phyloP scores from a whole-genome alignment of 64 coral and sea anemone species.

The Exaiptasia diaphana region DNA sequence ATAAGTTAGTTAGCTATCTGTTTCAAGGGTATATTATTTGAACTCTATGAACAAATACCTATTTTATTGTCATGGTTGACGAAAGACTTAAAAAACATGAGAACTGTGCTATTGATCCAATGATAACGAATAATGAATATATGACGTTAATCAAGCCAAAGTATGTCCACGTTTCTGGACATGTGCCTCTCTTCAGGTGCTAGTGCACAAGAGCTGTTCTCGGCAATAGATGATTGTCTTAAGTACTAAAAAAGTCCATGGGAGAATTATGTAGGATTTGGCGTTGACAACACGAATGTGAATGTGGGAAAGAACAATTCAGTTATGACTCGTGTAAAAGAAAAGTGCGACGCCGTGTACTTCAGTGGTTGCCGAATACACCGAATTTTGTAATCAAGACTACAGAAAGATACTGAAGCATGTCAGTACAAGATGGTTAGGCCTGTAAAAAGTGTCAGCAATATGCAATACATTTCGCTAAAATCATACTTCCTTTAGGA shows the following conservation, averaged over 20 bases:
- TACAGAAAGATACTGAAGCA: constrained; percentile 33
- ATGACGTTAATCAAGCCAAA: too few species aligned
- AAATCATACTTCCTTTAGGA: constrained; percentile 3
- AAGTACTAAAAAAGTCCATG: constrained; percentile 33
- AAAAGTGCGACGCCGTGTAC: constrained; percentile 16
- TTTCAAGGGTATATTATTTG: too few species aligned
- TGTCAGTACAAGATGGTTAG: neutral
- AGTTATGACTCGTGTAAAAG: constrained; percentile 47
- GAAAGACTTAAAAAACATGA: too few species aligned
- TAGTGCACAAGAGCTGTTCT: constrained; percentile 51
- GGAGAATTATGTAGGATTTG: constrained; percentile 28
- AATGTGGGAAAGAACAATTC: constrained; percentile 53
- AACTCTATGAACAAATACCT: too few species aligned
- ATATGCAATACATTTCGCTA: neutral
- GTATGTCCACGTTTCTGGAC: too few species aligned
- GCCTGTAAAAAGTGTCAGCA: neutral
- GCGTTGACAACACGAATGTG: constrained; percentile 61
- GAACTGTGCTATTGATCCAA: too few species aligned
- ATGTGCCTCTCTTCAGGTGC: constrained; percentile 26
- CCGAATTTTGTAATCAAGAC: constrained; percentile 18
- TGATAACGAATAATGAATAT: too few species aligned
- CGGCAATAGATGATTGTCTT: constrained; percentile 40
- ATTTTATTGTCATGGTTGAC: too few species aligned
- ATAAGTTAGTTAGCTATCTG: too few species aligned
- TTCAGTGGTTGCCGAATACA: constrained; percentile 65